phyloP scores from a whole-genome alignment of 1,140 invertebrate genomes.

The Lepidurus couesii region DNA sequence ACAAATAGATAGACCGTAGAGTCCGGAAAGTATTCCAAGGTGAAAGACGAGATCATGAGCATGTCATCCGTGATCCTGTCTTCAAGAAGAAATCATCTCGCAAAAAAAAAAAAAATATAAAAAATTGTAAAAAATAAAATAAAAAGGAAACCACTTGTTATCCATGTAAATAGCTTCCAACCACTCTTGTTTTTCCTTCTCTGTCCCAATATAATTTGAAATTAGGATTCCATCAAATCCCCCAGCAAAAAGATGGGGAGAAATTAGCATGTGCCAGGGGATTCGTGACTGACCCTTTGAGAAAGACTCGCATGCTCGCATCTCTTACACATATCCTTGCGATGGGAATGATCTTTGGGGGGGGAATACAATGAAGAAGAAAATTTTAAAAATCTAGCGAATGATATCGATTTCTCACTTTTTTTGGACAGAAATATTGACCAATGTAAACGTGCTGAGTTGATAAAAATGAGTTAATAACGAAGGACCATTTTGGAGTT shows the following conservation, averaged over 20 bases:
- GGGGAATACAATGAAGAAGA: too few species aligned
- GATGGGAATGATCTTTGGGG: too few species aligned
- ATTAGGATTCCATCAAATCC: slow-evolving; percentile 4
- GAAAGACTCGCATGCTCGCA: neutral
- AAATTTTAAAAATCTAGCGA: too few species aligned
- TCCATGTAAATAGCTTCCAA: neutral
- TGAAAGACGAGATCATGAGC: slow-evolving; percentile 1
- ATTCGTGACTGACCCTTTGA: slow-evolving; percentile 9
- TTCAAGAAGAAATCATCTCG: slow-evolving; percentile 1
- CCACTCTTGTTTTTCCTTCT: neutral
- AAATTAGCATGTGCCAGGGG: slow-evolving; percentile 2
- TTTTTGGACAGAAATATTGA: too few species aligned
- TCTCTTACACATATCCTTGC: too few species aligned
- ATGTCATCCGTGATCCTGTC: slow-evolving; percentile 10
- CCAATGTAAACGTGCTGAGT: too few species aligned
- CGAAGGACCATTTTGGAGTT: too few species aligned
- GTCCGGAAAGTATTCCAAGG: neutral
- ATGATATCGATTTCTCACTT: too few species aligned
- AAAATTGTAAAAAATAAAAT: neutral
- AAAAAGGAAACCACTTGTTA: too few species aligned
- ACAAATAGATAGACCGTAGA: neutral
- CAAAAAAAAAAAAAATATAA: neutral
- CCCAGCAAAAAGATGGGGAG: neutral
- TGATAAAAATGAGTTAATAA: too few species aligned
- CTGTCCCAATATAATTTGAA: neutral